These are phyloP conservation scores for Penaeus japonicus DNA, from an alignment of 1,140 invertebrate genomes.

Conservation along the genomic window DNA sequence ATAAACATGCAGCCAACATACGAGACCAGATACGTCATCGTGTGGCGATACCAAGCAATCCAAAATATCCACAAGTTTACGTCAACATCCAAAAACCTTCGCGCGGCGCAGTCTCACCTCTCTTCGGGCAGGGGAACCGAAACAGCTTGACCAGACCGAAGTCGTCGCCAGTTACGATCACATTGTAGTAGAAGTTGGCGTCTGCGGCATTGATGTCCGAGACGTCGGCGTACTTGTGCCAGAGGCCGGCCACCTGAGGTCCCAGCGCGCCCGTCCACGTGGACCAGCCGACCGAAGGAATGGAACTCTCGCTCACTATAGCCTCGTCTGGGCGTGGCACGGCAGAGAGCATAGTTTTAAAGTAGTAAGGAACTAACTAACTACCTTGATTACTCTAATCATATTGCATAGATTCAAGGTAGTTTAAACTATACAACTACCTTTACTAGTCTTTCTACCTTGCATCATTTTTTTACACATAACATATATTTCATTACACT, in stretches of 20 bases:
- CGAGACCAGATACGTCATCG: no score
- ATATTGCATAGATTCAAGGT: no score
- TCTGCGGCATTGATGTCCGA: conserved; percentile 57
- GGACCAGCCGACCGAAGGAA: conserved; percentile 45
- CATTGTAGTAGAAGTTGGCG: conserved; percentile 31
- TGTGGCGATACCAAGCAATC: no score
- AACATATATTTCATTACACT: neutral
- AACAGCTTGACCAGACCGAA: conserved; percentile 57
- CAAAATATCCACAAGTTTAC: no score
- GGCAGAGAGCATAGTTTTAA: no score
- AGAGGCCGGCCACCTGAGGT: conserved; percentile 46
- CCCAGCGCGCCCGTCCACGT: conserved; percentile 57
- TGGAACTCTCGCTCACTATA: conserved; percentile 30
- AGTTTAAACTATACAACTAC: no score
- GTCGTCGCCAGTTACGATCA: conserved; percentile 55
- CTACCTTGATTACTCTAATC: no score
- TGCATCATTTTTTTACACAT: neutral
- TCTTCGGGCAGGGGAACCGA: conserved; percentile 55
- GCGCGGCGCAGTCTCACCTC: neutral
- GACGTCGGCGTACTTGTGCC: conserved; percentile 55
- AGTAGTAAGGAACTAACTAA: no score
- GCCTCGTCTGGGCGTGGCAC: conserved; percentile 19
- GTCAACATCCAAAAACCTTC: no score
- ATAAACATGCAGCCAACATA: no score
- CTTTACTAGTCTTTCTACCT: no score